Conservation (phyloP, 2,113 vertebrate genomes). For the Oplegnathus fasciatus region DNA sequence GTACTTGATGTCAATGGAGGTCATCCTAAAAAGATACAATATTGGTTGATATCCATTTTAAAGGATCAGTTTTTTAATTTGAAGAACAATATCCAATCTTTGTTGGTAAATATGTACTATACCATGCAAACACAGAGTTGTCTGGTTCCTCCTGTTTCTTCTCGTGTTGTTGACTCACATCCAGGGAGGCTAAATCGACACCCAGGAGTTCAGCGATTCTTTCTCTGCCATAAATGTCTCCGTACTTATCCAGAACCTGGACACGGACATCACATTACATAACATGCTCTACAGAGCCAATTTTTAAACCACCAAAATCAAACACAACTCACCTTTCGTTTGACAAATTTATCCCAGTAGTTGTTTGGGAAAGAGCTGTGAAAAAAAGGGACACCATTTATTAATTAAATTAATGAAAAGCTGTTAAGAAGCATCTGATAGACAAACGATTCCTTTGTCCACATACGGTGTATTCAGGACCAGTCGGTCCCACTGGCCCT, state of each 20-base stretch:
- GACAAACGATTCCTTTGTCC: background rate
- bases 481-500: slow-evolving; percentile 94
- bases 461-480: slow-evolving; percentile 93
- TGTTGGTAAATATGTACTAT: background rate
- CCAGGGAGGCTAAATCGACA: slow-evolving; percentile 91
- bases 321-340: slow-evolving; percentile 88
- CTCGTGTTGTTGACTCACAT: slow-evolving; percentile 91
- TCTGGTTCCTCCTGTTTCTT: slow-evolving; percentile 88
- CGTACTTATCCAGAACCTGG: slow-evolving; percentile 93
- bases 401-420: background rate
- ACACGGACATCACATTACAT: slow-evolving; percentile 1
- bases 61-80: background rate
- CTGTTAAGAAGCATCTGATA: background rate
- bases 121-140: slow-evolving; percentile 91
- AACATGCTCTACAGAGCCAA: background rate
- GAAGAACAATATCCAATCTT: background rate
- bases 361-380: slow-evolving; percentile 94
- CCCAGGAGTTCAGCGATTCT: slow-evolving; percentile 93
- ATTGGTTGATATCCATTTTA: background rate
- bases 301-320: background rate
- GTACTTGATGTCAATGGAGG: slow-evolving; percentile 92
- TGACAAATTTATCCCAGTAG: slow-evolving; percentile 98
- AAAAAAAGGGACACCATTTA: background rate
- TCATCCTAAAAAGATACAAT: slow-evolving; percentile 81
- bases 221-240: slow-evolving; percentile 93